Evolutionary conservation across 2,113 vertebrate species (phyloP).

Genomic region (Cranoglanis bouderius): DNA sequence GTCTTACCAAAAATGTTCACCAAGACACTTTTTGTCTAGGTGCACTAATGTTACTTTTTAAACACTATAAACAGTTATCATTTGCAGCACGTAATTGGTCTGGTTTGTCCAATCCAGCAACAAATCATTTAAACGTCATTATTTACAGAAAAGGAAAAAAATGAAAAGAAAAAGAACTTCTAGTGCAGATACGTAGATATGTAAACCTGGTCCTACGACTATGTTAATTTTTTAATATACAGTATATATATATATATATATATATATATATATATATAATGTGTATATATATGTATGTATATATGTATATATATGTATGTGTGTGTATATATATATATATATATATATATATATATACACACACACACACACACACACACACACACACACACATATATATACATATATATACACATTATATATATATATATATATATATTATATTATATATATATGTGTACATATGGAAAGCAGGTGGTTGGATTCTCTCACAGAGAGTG

Average conservation of each 20-base stretch:
- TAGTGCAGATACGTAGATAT: slow-evolving; percentile 94
- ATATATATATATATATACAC: too few species aligned
- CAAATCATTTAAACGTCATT: slow-evolving; percentile 42
- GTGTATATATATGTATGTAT: slow-evolving; percentile 57
- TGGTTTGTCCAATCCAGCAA: slow-evolving; percentile 41
- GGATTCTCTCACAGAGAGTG: slow-evolving; percentile 79
- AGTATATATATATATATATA: slow-evolving; percentile 67
- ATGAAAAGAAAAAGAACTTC: slow-evolving; percentile 70
- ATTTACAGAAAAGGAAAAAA: slow-evolving; percentile 50
- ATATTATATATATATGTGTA: too few species aligned
- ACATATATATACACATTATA: slow-evolving; percentile 62
- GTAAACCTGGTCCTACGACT: slow-evolving; percentile 96
- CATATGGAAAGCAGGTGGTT: slow-evolving; percentile 77
- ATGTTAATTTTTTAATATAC: too few species aligned
- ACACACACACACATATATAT: too few species aligned
- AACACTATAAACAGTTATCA: slow-evolving; percentile 53
- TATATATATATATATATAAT: slow-evolving; percentile 61
- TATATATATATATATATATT: slow-evolving; percentile 58
- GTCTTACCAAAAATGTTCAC: slow-evolving; percentile 42
- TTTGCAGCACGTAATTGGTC: slow-evolving; percentile 34
- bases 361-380: too few species aligned
- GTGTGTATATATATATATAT: too few species aligned
- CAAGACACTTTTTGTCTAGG: slow-evolving; percentile 35
- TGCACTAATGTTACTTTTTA: slow-evolving; percentile 53
- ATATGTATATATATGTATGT: too few species aligned